Evolutionary conservation across 2,888 invertebrate species (phyloP).

Genomic region (Onthophagus sagittarius): DNA sequence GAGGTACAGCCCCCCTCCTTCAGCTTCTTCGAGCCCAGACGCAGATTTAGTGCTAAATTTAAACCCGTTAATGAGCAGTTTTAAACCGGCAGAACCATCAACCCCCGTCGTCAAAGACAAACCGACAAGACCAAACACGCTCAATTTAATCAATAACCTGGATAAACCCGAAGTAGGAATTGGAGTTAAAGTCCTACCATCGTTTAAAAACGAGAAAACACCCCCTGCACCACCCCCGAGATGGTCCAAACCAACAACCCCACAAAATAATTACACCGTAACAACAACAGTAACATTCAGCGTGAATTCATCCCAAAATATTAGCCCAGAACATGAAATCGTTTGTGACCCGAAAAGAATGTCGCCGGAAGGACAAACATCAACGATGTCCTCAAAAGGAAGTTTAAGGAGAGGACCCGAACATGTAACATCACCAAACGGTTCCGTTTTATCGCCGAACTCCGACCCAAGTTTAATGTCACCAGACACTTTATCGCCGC

Average conservation of each 20-base stretch:
- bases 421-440: constrained; percentile 40
- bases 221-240: constrained; percentile 82
- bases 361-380: constrained; percentile 67
- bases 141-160: constrained; percentile 64
- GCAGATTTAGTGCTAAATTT: constrained; percentile 71
- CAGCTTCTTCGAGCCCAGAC: constrained; percentile 51
- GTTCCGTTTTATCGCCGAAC: constrained; percentile 46
- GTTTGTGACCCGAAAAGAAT: constrained; percentile 61
- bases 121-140: constrained; percentile 79
- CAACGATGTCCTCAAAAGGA: constrained; percentile 65
- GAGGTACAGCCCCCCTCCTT: constrained; percentile 52
- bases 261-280: constrained; percentile 71
- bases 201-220: constrained; percentile 49
- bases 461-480: constrained; percentile 50
- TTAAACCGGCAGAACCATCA: constrained; percentile 60
- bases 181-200: constrained; percentile 22
- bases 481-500: constrained; percentile 46
- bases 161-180: constrained; percentile 31
- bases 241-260: constrained; percentile 73
- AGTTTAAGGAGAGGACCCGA: constrained; percentile 57
- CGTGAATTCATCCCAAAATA: constrained; percentile 58
- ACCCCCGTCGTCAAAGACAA: constrained; percentile 45
- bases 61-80: constrained; percentile 71
- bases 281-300: constrained; percentile 85
- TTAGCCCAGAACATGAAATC: constrained; percentile 32